Conservation (phyloP, 2,113 vertebrate species). For the Euleptes europaea region DNA sequence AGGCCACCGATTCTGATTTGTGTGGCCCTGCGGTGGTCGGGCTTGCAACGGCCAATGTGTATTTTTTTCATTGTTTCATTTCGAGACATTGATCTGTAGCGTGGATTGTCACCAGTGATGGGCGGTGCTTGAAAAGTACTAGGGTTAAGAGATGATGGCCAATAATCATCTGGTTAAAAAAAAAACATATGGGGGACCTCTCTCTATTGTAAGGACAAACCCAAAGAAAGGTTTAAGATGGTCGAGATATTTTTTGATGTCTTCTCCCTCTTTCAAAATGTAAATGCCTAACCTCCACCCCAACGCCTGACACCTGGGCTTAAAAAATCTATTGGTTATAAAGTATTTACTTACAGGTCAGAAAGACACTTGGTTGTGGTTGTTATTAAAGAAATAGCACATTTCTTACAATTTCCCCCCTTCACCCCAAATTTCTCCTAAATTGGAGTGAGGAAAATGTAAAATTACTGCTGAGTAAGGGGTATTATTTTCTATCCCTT, state of each 20-base stretch:
- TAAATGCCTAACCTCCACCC: conserved; percentile 37
- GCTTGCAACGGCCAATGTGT: background rate
- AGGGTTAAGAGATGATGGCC: conserved; percentile 8
- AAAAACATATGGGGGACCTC: background rate
- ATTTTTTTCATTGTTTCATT: background rate
- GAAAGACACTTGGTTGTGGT: background rate
- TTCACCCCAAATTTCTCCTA: conserved; percentile 48
- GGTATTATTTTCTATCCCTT: too few relatives aligned
- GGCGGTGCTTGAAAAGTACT: conserved; percentile 24
- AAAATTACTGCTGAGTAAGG: background rate
- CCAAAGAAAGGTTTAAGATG: background rate
- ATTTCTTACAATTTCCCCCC: conserved; percentile 28
- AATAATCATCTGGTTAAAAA: too few relatives aligned
- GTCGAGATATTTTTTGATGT: background rate
- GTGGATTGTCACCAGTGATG: background rate
- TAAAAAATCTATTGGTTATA: conserved; percentile 46
- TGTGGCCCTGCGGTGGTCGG: background rate
- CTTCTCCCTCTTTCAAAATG: conserved; percentile 41
- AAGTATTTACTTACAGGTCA: conserved; percentile 59
- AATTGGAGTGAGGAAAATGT: conserved; percentile 38
- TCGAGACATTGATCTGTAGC: background rate
- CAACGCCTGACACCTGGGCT: conserved; percentile 5
- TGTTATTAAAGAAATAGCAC: conserved; percentile 31
- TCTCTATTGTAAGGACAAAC: background rate
- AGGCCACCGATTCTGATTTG: background rate